Evolutionary conservation across 2,797 vertebrate species (phyloP).

Genomic region (Leptodactylus fallax): DNA sequence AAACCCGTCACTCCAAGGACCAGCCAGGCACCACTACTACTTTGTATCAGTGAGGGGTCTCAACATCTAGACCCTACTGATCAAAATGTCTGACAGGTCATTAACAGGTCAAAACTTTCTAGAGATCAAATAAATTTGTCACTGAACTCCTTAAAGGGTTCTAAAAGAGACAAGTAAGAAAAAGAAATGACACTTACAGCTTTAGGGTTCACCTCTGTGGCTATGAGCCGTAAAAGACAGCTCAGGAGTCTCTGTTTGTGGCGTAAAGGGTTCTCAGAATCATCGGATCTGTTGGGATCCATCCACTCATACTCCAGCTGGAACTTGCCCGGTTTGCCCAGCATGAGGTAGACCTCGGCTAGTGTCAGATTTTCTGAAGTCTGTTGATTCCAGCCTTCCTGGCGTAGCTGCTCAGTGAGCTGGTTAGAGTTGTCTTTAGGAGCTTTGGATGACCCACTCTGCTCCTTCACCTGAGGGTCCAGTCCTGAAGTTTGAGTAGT

Average conservation of each 20-base stretch:
- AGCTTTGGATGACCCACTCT: slow-evolving; percentile 70
- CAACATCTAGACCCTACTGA: too few relatives aligned
- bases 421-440: slow-evolving; percentile 75
- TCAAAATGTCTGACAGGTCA: too few relatives aligned
- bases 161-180: too few relatives aligned
- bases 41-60: too few relatives aligned
- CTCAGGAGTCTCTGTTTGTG: slow-evolving; percentile 87
- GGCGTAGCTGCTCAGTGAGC: slow-evolving; percentile 85
- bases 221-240: slow-evolving; percentile 91
- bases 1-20: too few relatives aligned
- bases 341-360: slow-evolving; percentile 99
- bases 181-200: slow-evolving; percentile 79
- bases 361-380: slow-evolving; percentile 92
- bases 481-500: slow-evolving; percentile 69
- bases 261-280: slow-evolving; percentile 66
- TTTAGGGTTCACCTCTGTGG: slow-evolving; percentile 95
- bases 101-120: too few relatives aligned
- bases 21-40: too few relatives aligned
- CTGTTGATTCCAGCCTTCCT: slow-evolving; percentile 91
- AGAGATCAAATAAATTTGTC: background rate
- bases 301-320: slow-evolving; percentile 98
- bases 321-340: slow-evolving; percentile 94
- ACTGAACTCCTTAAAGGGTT: background rate
- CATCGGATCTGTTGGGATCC: slow-evolving; percentile 74
- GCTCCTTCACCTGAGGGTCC: slow-evolving; percentile 79